Conservation (phyloP, 2,113 vertebrate species). For the Marcusenius ussheri region DNA sequence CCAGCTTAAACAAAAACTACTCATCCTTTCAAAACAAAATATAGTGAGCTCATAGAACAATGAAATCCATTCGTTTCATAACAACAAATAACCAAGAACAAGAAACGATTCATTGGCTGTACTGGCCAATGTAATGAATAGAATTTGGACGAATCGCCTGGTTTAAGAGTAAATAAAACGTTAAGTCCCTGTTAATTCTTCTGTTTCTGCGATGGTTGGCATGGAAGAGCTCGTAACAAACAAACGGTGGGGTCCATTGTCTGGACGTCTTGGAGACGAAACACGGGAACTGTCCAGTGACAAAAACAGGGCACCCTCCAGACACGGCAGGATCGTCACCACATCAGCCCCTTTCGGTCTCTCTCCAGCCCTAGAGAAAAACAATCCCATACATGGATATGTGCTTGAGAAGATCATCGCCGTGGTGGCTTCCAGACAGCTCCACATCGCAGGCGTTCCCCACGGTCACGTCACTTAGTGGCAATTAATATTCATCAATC, state of each 20-base stretch:
- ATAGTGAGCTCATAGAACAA: not conserved
- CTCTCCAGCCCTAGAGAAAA: not conserved
- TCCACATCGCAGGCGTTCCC: not conserved
- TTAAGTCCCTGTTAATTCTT: not conserved
- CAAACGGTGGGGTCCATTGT: not conserved
- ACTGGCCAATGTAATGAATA: not conserved
- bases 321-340: not conserved
- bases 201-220: not conserved
- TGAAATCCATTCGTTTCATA: not conserved
- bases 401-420: not conserved
- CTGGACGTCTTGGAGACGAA: not conserved
- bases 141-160: not conserved
- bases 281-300: not conserved
- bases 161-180: not conserved
- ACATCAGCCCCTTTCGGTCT: not conserved
- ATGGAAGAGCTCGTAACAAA: not conserved
- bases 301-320: slow-evolving; percentile 13
- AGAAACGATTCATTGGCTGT: not conserved
- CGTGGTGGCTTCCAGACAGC: not conserved
- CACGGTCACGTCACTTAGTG: not conserved
- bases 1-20: not conserved
- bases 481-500: not conserved
- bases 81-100: not conserved
- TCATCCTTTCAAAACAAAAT: not conserved
- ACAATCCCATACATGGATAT: slow-evolving; percentile 20